These are phyloP conservation scores for Poeciliopsis gracilis DNA, from an alignment of 2,797 vertebrate species.

Conservation along the genomic window DNA sequence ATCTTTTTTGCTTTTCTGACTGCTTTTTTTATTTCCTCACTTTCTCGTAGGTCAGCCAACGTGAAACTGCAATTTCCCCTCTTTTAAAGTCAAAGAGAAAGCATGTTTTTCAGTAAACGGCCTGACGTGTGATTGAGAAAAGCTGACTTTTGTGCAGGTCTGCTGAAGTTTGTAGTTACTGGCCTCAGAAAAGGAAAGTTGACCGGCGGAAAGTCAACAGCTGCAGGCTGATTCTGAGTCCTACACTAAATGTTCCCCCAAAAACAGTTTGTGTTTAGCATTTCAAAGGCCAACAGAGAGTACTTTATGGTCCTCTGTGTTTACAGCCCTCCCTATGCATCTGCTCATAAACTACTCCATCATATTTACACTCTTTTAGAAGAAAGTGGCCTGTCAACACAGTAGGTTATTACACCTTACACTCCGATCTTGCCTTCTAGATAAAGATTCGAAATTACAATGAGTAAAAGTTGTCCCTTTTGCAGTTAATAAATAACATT, in stretches of 20 bases:
- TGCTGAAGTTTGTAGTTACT: slow-evolving; percentile 53
- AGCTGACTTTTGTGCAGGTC: slow-evolving; percentile 40
- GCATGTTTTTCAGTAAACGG: slow-evolving; percentile 52
- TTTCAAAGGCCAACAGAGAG: slow-evolving; percentile 50
- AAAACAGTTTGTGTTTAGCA: slow-evolving; percentile 68
- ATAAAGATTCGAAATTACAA: slow-evolving; percentile 12
- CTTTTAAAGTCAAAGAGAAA: slow-evolving; percentile 38
- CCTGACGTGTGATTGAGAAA: slow-evolving; percentile 47
- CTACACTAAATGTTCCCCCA: slow-evolving; percentile 59
- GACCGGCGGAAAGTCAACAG: slow-evolving; percentile 58
- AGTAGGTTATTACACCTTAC: slow-evolving; percentile 40
- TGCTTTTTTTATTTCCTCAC: background rate
- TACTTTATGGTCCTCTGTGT: slow-evolving; percentile 55
- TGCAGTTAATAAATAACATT: background rate
- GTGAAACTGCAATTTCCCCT: slow-evolving; percentile 27
- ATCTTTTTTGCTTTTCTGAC: slow-evolving; percentile 13
- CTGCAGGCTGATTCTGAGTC: slow-evolving; percentile 49
- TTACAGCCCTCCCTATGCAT: slow-evolving; percentile 48
- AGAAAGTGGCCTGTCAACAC: slow-evolving; percentile 39
- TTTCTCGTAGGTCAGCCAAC: slow-evolving; percentile 20
- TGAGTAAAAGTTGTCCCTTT: background rate
- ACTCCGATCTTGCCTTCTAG: slow-evolving; percentile 26
- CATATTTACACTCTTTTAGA: slow-evolving; percentile 65
- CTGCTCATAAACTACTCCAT: slow-evolving; percentile 64
- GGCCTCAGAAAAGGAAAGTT: slow-evolving; percentile 59